Conservation (phyloP, 1,140 invertebrate genomes). For the Drosophila baimaii region DNA sequence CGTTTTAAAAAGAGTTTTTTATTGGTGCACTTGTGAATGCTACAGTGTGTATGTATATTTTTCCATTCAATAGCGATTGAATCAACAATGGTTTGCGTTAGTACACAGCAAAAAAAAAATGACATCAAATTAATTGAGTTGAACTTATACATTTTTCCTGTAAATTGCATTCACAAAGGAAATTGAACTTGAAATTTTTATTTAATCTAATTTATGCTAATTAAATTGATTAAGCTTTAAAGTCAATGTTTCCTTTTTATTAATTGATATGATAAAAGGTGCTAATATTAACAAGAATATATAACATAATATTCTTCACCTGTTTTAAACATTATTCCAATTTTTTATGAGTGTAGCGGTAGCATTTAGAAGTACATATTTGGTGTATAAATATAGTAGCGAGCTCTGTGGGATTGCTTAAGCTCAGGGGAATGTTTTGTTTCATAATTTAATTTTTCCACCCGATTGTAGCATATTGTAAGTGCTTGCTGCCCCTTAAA, state of each 20-base stretch:
- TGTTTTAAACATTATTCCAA: too few species aligned
- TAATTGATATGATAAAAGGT: not conserved
- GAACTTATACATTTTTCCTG: too few species aligned
- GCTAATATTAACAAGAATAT: not conserved
- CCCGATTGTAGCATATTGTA: not conserved
- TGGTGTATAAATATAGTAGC: conserved; percentile 10
- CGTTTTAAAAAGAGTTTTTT: conserved; percentile 26
- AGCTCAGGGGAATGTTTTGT: conserved; percentile 13
- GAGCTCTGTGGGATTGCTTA: not conserved
- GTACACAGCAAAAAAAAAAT: conserved; percentile 21
- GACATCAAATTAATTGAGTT: not conserved
- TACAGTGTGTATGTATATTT: conserved; percentile 11
- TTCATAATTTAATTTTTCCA: conserved; percentile 22
- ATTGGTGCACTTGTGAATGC: conserved; percentile 33
- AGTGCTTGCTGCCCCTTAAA: not conserved
- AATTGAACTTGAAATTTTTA: conserved; percentile 16
- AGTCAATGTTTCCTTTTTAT: conserved; percentile 2
- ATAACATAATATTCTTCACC: too few species aligned
- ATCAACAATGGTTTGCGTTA: conserved; percentile 10
- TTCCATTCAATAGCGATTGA: conserved; percentile 8
- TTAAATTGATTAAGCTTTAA: conserved; percentile 5
- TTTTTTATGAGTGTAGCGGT: conserved; percentile 1
- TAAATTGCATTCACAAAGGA: not conserved
- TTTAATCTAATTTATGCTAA: conserved; percentile 2
- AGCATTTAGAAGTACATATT: conserved; percentile 5